Conservation (phyloP, 53 echinoderm and acorn worm genomes). For the Pentamera pediparva region DNA sequence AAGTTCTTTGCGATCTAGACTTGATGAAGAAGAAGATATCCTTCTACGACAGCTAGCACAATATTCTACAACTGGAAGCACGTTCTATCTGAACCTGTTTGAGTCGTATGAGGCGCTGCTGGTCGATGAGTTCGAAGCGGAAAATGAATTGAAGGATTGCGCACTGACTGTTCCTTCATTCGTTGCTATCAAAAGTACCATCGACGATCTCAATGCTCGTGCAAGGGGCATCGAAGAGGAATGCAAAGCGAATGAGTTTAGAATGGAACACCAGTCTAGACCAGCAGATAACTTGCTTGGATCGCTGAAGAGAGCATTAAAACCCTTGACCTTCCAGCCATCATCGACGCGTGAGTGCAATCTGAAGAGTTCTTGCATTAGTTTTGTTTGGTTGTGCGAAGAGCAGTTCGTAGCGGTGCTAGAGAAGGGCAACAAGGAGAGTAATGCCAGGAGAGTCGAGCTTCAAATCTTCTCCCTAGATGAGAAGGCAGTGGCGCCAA, state of each 20-base stretch:
- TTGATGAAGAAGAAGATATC: neutral
- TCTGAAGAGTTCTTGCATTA: neutral
- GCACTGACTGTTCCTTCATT: neutral
- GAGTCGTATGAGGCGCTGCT: constrained; percentile 11
- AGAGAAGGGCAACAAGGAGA: neutral
- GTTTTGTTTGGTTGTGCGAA: neutral
- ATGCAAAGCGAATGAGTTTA: neutral
- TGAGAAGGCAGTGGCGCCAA: neutral
- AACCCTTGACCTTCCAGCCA: neutral
- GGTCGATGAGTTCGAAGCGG: no score
- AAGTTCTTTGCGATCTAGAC: neutral
- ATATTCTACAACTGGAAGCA: neutral
- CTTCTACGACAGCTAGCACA: neutral
- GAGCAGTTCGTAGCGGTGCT: neutral
- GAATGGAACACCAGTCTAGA: neutral
- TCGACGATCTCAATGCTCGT: neutral
- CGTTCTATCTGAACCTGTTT: neutral
- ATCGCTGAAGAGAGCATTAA: neutral
- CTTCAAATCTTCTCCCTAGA: neutral
- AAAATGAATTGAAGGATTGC: neutral
- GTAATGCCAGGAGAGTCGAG: neutral
- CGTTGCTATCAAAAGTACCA: neutral
- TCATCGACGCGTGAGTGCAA: neutral
- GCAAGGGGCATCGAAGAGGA: neutral
- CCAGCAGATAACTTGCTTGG: neutral